phyloP scores from a whole-genome alignment of 2,797 vertebrate genomes.

The Simalia tracyae region DNA sequence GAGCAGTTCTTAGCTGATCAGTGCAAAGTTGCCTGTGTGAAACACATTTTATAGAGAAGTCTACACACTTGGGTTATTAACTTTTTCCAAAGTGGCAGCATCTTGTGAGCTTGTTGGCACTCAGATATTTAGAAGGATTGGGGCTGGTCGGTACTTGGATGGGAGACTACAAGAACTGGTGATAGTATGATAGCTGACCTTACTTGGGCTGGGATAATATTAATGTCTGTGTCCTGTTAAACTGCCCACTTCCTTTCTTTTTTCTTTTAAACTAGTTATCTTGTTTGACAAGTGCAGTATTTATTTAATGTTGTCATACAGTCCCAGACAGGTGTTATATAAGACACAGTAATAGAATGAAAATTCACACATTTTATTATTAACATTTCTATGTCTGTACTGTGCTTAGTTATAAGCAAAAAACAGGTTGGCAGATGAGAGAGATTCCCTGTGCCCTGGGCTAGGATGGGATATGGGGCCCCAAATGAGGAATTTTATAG shows the following conservation, averaged over 20 bases:
- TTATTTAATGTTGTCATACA: background rate
- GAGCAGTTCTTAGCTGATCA: background rate
- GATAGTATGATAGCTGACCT: background rate
- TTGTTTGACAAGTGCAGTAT: background rate
- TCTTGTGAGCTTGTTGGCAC: background rate
- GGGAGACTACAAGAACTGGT: background rate
- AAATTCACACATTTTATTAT: background rate
- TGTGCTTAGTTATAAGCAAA: background rate
- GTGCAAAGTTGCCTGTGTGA: background rate
- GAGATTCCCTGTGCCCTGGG: background rate
- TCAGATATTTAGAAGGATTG: background rate
- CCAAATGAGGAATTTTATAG: background rate
- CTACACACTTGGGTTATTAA: background rate
- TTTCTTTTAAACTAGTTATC: background rate
- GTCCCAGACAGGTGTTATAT: background rate
- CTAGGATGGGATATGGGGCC: background rate
- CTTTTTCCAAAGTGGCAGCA: background rate
- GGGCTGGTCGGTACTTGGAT: background rate
- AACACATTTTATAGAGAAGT: background rate
- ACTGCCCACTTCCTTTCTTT: background rate
- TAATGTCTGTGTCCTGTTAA: background rate
- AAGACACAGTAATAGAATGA: background rate
- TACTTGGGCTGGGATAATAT: background rate
- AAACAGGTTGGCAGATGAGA: background rate
- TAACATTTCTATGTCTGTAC: background rate